These are phyloP conservation scores for Mermis nigrescens DNA, from an alignment of 2,888 invertebrate species.

Conservation along the genomic window DNA sequence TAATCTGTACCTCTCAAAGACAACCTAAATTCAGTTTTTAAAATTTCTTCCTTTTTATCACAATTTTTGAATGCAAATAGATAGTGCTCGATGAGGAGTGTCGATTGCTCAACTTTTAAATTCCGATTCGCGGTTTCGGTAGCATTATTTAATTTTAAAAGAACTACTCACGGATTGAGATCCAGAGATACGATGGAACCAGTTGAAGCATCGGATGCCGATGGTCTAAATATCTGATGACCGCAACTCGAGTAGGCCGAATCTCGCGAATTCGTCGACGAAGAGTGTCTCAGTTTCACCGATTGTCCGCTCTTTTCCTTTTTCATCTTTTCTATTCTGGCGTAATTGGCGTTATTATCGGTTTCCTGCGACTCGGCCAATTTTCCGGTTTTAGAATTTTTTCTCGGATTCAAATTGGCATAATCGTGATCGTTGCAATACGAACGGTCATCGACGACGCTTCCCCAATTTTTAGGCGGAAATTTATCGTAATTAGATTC, in stretches of 20 bases:
- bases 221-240: neutral
- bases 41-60: too few species aligned
- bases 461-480: neutral
- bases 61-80: too few species aligned
- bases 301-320: neutral
- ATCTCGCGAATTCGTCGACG: neutral
- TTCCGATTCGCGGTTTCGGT: too few species aligned
- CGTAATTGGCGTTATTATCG: neutral
- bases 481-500: neutral
- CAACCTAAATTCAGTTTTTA: too few species aligned
- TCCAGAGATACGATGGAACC: slow-evolving; percentile 4
- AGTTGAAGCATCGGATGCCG: neutral
- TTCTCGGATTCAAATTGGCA: too few species aligned
- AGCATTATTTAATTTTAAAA: too few species aligned
- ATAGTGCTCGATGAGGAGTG: too few species aligned
- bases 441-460: neutral
- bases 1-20: too few species aligned
- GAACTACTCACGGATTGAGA: too few species aligned
- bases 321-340: neutral
- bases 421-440: neutral
- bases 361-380: neutral
- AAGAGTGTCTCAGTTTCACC: neutral
- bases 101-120: too few species aligned
- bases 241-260: neutral
- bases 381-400: neutral